These are phyloP conservation scores for Drosophila dives DNA, from an alignment of 2,888 invertebrate species.

Conservation along the genomic window DNA sequence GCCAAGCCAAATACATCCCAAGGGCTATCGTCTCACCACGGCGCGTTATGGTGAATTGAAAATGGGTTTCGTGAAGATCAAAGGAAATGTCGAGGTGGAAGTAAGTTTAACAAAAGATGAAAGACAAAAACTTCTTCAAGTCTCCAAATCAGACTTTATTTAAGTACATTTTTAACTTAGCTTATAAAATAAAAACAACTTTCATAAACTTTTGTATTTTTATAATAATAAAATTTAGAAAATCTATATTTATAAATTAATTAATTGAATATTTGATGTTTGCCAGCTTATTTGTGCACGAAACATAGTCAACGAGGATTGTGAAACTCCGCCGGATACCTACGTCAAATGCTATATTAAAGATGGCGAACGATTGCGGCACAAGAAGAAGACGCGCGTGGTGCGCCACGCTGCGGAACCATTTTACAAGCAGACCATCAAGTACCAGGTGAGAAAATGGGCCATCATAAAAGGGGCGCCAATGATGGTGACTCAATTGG, in stretches of 20 bases:
- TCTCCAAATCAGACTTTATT: too few relatives aligned
- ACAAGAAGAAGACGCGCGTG: conserved; percentile 96
- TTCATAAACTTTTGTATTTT: not conserved
- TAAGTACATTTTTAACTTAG: not conserved
- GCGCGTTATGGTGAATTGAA: conserved; percentile 93
- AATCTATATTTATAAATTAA: not conserved
- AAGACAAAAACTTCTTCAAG: not conserved
- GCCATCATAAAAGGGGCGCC: conserved; percentile 15
- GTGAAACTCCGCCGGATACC: conserved; percentile 92
- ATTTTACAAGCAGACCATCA: conserved; percentile 94
- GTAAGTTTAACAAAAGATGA: conserved; percentile 78
- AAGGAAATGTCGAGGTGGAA: conserved; percentile 96
- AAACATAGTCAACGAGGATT: conserved; percentile 89
- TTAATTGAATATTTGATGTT: not conserved
- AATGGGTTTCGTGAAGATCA: conserved; percentile 94
- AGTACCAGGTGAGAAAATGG: conserved; percentile 88
- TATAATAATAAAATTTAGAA: not conserved
- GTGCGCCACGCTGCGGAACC: conserved; percentile 93
- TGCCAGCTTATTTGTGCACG: conserved; percentile 88
- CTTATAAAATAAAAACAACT: not conserved
- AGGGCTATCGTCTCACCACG: conserved; percentile 89
- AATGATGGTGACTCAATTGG: conserved; percentile 25
- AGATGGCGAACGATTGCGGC: conserved; percentile 94
- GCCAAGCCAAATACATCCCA: conserved; percentile 92
- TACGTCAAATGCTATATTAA: conserved; percentile 97